These are phyloP conservation scores for Ardeotis arabs DNA, from an alignment of 2,113 vertebrate genomes.

Conservation along the genomic window DNA sequence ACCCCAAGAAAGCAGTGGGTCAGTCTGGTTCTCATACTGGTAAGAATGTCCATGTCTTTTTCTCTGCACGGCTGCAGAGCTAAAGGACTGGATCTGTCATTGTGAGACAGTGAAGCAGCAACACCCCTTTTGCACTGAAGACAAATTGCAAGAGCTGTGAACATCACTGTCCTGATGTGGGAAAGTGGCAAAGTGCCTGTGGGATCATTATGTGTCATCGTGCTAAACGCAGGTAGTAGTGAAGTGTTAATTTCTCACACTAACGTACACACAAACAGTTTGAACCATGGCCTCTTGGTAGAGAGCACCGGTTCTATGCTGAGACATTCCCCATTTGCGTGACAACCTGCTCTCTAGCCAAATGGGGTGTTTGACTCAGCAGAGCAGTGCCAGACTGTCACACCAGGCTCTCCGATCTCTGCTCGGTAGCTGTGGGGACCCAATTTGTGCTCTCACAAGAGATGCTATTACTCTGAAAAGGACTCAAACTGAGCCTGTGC, in stretches of 20 bases:
- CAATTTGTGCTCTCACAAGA: fast-evolving
- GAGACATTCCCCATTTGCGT: not conserved
- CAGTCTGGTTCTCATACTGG: not conserved
- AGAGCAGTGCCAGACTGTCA: not conserved
- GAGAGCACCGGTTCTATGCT: not conserved
- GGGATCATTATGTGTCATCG: not conserved
- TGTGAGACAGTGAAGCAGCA: not conserved
- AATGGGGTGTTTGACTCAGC: not conserved
- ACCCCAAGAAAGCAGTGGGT: not conserved
- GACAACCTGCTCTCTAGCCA: not conserved
- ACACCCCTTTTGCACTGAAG: not conserved
- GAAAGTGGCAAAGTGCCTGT: not conserved
- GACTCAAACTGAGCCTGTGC: not conserved
- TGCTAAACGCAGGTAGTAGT: not conserved
- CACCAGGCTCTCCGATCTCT: not conserved
- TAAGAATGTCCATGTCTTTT: not conserved
- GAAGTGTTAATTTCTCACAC: not conserved
- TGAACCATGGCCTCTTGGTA: not conserved
- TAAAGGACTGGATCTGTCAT: not conserved
- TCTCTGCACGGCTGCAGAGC: not conserved
- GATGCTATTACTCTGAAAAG: not conserved
- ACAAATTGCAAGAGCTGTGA: not conserved
- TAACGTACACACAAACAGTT: not conserved
- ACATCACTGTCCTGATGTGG: not conserved
- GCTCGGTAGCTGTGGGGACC: not conserved